These are phyloP conservation scores for Menura novaehollandiae DNA, from an alignment of 2,113 vertebrate species.

Conservation along the genomic window DNA sequence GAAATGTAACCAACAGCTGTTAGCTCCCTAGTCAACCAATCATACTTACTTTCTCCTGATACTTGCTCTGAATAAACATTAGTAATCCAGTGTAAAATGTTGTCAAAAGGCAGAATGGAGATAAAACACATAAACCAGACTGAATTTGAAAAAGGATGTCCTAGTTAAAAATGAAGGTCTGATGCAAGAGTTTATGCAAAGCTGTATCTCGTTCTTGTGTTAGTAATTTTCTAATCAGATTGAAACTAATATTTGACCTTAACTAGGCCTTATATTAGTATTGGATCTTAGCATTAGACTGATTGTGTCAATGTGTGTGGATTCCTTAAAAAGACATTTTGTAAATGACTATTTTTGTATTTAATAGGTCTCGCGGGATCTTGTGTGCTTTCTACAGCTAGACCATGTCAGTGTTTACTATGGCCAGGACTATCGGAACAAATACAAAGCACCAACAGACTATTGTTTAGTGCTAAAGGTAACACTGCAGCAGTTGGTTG, in stretches of 20 bases:
- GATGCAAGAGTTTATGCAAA: neutral
- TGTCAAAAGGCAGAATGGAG: neutral
- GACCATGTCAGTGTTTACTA: slow-evolving; percentile 98
- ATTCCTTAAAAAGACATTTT: neutral
- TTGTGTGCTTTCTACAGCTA: slow-evolving; percentile 95
- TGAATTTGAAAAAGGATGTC: neutral
- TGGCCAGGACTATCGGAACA: slow-evolving; percentile 95
- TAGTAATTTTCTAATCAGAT: neutral
- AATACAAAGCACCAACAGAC: slow-evolving; percentile 96
- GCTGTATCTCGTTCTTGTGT: neutral
- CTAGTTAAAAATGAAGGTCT: neutral
- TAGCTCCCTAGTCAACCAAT: neutral
- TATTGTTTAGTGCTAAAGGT: slow-evolving; percentile 96
- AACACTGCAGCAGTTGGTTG: neutral
- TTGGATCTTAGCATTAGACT: neutral
- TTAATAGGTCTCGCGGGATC: slow-evolving; percentile 89
- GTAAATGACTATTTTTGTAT: neutral
- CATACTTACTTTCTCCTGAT: neutral
- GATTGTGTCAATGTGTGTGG: neutral
- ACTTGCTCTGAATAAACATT: neutral
- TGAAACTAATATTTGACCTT: neutral
- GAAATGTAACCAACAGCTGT: neutral
- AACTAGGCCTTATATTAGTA: neutral
- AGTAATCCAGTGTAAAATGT: neutral
- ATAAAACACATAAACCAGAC: neutral